These are phyloP conservation scores for Nomada ferruginata DNA, from an alignment of 2,888 invertebrate genomes.

Conservation along the genomic window DNA sequence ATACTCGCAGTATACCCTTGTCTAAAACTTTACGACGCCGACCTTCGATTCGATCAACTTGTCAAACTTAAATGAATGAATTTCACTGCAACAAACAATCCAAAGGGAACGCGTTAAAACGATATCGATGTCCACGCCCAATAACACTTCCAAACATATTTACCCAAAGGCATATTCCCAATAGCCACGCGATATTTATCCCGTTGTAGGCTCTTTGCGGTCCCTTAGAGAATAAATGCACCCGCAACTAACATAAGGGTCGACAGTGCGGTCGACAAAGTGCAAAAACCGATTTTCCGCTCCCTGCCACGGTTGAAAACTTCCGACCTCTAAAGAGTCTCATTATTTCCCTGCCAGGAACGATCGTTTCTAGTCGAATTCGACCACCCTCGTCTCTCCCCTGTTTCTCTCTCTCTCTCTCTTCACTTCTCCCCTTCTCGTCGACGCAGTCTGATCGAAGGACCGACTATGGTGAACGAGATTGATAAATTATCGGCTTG, in stretches of 20 bases:
- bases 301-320: conserved; percentile 70
- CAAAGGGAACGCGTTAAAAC: background rate
- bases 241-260: conserved; percentile 23
- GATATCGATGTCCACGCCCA: too few species aligned
- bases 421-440: conserved; percentile 7
- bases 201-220: background rate
- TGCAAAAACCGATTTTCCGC: conserved; percentile 77
- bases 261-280: conserved; percentile 66
- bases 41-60: too few species aligned
- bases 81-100: background rate
- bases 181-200: background rate
- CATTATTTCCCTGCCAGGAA: conserved; percentile 79
- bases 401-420: background rate
- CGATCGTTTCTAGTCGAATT: conserved; percentile 62
- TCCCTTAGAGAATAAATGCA: conserved; percentile 45
- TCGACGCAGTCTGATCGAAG: conserved; percentile 38
- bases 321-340: conserved; percentile 80
- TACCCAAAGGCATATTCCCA: background rate
- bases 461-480: conserved; percentile 61
- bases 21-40: too few species aligned
- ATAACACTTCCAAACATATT: background rate
- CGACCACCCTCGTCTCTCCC: conserved; percentile 39
- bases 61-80: too few species aligned
- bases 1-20: too few species aligned
- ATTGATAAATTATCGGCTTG: conserved; percentile 82